Percentiles rank a stretch among this genome's conserved stretches.
phyloP scores from a whole-genome alignment of 2,797 vertebrate genomes.

The Falco naumanni region DNA sequence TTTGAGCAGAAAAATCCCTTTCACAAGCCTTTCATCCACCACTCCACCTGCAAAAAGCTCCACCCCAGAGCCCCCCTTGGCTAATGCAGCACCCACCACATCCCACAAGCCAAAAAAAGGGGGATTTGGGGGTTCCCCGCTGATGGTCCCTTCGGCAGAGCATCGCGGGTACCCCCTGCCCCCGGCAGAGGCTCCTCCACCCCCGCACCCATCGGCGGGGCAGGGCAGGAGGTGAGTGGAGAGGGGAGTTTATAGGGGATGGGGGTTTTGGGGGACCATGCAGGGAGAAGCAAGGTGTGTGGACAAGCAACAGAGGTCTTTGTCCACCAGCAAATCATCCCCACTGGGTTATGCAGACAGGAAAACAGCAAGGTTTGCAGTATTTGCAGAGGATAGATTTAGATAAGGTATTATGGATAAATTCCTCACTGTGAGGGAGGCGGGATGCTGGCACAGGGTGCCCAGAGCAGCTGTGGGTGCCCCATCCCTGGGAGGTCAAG shows the following conservation, averaged over 20 bases:
- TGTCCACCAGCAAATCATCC: background rate
- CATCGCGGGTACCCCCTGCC: rapidly evolving
- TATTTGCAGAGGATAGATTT: too few species aligned
- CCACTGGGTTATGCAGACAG: rapidly evolving
- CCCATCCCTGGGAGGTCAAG: too few species aligned
- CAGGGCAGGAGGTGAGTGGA: background rate
- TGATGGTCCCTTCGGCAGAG: rapidly evolving
- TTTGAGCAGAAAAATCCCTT: background rate
- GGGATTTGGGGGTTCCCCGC: background rate
- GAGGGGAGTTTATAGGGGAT: background rate
- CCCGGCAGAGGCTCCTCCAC: background rate
- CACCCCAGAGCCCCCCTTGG: rapidly evolving
- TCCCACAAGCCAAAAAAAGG: background rate
- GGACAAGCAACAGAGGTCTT: rapidly evolving
- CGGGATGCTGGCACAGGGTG: too few species aligned
- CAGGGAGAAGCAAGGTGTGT: background rate
- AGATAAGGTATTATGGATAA: too few species aligned
- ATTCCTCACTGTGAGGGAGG: too few species aligned
- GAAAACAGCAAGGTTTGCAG: too few species aligned
- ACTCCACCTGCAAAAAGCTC: background rate
- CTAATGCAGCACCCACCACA: background rate
- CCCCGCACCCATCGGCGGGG: rapidly evolving
- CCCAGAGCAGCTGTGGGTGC: too few species aligned
- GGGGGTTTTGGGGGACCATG: background rate
- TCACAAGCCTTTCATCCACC: background rate